Percentiles rank a stretch among this genome's conserved stretches.
Conservation (phyloP, 2,888 invertebrate species). For the Matsumyia berberina region DNA sequence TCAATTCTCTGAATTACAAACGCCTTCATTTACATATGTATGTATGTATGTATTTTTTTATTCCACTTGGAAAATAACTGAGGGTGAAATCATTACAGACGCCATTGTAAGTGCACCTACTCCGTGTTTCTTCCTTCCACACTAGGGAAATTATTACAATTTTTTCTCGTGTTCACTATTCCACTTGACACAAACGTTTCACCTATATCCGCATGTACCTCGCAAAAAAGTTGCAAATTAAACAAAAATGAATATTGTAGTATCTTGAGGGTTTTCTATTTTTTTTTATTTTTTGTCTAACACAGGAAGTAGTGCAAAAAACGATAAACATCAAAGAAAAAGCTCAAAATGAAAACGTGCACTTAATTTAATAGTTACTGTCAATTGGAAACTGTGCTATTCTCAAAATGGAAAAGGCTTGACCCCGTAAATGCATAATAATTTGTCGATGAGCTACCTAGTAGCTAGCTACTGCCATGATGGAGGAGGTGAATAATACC, state of each 20-base stretch:
- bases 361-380: constrained; percentile 72
- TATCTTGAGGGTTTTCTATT: constrained; percentile 46
- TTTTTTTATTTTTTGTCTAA: constrained; percentile 39
- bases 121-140: constrained; percentile 46
- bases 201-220: constrained; percentile 62
- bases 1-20: constrained; percentile 72
- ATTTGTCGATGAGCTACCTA: constrained; percentile 45
- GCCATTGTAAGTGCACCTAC: constrained; percentile 72
- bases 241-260: constrained; percentile 74
- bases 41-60: constrained; percentile 27
- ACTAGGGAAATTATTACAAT: constrained; percentile 67
- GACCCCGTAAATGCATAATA: constrained; percentile 70
- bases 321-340: constrained; percentile 67
- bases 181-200: constrained; percentile 75
- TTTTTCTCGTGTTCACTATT: constrained; percentile 68
- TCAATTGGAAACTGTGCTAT: constrained; percentile 57
- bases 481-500: constrained; percentile 1
- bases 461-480: neutral
- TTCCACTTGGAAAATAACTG: constrained; percentile 71
- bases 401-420: constrained; percentile 58
- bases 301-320: constrained; percentile 58
- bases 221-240: constrained; percentile 71
- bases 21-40: constrained; percentile 67
- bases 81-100: constrained; percentile 70
- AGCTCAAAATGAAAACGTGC: constrained; percentile 60